Evolutionary conservation across 35 echinoderm and acorn worm genomes (phyloP), one percentile per base, ranked within the genome.

Genomic region (Ptychodera flava): DNA sequence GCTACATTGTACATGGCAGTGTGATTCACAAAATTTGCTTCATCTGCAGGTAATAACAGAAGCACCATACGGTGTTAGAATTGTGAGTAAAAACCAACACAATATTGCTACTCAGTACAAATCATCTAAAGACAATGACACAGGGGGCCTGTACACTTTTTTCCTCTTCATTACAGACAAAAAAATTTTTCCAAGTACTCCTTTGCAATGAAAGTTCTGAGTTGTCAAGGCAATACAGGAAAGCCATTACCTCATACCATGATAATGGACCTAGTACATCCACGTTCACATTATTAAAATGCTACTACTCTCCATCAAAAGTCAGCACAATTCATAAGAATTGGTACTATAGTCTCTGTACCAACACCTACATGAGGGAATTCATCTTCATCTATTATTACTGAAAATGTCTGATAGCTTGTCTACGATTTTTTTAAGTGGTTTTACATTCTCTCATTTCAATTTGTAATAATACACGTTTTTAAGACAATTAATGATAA

Each of bases 381-480:
- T n/a, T 64, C 45, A 64, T 22, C 45, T 12, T 6, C 6, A 64
- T 22, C 45, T 64, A 64, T 6, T 64, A 64, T 64, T 64, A 64
- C 45, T 64, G 45, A 64, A 64, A 64, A 64, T 64, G 45, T 64
- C 45, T 64, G 45, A 64, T 64, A 64, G 45, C 45, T 64, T 64
- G 45, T 64, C 45, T 64, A 64, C 45, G 45, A 64, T 64, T 64
- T 64, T 64, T 64, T 64, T 64, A 64, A 64, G 45, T 64, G 45
- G 45, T 64, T 64, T 64, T 64, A 64, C 45, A 64, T 64, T 64
- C 45, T 64, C 45, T 64, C 45, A 12, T 64, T 64, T 64, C 45
- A 64, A 64, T 64, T 64, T 64, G 45, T 64, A 64, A 64, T 64
- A 64, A 64, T 64, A 64, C 45, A 64, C 45, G n/a, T n/a, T 64